A percentile compares a stretch with the other conserved stretches of the same genome.
These are phyloP conservation scores for Galago senegalensis DNA, from an alignment of 2,797 vertebrate species.

Conservation along the genomic window DNA sequence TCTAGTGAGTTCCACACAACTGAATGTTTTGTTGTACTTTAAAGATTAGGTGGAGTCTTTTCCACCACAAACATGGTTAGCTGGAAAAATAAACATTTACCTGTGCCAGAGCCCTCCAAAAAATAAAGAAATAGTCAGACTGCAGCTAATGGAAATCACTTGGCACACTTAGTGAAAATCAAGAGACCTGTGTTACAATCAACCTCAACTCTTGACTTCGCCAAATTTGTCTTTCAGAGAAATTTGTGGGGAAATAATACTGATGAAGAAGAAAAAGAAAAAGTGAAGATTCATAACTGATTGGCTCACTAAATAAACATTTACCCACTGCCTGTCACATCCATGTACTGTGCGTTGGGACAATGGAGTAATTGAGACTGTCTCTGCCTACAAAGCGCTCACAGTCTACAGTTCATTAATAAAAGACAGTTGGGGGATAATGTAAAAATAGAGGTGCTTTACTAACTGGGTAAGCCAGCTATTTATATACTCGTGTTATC, in stretches of 20 bases:
- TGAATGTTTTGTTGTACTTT: background rate
- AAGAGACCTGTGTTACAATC: background rate
- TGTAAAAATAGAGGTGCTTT: background rate
- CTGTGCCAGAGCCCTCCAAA: constrained; percentile 48
- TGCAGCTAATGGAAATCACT: constrained; percentile 19
- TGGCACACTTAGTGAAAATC: constrained; percentile 17
- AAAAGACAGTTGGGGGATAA: background rate
- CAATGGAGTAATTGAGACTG: background rate
- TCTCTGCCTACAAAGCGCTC: background rate
- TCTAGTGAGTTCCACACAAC: background rate
- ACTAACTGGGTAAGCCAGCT: background rate
- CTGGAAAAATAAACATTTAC: constrained; percentile 2
- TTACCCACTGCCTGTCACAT: background rate
- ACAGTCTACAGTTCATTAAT: background rate
- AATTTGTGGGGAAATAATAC: background rate
- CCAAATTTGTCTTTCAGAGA: background rate
- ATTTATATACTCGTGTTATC: background rate
- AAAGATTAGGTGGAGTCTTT: constrained; percentile 1
- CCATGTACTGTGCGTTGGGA: background rate
- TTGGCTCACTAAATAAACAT: background rate
- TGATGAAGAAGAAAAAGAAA: background rate
- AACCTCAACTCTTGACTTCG: background rate
- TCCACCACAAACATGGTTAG: background rate
- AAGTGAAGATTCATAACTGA: background rate
- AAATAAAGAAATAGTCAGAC: background rate